These are phyloP conservation scores for Merluccius polli DNA, from an alignment of 2,797 vertebrate species.

Conservation along the genomic window DNA sequence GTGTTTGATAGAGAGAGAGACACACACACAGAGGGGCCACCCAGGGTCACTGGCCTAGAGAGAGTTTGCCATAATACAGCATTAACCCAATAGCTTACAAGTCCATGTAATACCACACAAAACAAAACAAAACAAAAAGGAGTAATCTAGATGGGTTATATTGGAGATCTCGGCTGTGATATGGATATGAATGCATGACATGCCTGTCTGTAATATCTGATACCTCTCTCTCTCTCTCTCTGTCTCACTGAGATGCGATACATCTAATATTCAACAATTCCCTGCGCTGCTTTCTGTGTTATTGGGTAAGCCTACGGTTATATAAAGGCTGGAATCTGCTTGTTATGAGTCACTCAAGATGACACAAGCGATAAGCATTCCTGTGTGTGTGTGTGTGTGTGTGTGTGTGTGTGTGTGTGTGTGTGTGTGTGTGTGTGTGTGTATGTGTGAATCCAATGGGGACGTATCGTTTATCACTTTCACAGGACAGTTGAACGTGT, in stretches of 20 bases:
- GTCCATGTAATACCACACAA: slow-evolving; percentile 39
- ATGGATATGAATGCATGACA: not conserved
- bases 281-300: too few relatives aligned
- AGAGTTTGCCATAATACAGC: slow-evolving; percentile 59
- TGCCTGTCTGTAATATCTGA: not conserved
- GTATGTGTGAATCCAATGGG: slow-evolving; percentile 9
- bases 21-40: slow-evolving; percentile 14
- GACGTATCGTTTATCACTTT: slow-evolving; percentile 38
- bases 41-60: slow-evolving; percentile 46
- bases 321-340: not conserved
- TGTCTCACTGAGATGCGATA: not conserved
- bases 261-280: not conserved
- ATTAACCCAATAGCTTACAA: slow-evolving; percentile 63
- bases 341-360: not conserved
- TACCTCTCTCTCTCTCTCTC: not conserved
- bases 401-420: not conserved
- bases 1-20: slow-evolving; percentile 37
- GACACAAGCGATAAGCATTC: not conserved
- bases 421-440: not conserved
- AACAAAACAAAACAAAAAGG: slow-evolving; percentile 12
- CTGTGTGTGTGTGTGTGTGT: not conserved
- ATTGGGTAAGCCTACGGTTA: not conserved
- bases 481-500: slow-evolving; percentile 32
- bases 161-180: slow-evolving; percentile 8
- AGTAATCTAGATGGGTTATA: slow-evolving; percentile 35